Conservation (phyloP, 1,140 invertebrate species). For the Cydia amplana region DNA sequence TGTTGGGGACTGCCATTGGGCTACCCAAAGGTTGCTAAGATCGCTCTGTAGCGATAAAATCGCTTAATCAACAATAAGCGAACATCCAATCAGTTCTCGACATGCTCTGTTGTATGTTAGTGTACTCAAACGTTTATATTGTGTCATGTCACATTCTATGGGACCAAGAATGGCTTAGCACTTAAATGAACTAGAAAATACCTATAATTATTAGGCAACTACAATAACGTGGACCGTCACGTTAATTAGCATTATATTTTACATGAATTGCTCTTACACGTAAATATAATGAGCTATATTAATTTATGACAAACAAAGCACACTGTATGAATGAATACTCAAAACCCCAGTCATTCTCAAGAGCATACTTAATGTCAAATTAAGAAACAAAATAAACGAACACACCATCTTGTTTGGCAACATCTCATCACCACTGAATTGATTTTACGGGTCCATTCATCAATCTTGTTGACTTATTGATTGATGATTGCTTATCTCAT, state of each 20-base stretch:
- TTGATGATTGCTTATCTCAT: constrained; percentile 65
- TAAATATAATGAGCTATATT: background rate
- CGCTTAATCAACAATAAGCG: too few relatives aligned
- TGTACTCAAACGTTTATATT: too few relatives aligned
- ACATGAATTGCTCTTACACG: background rate
- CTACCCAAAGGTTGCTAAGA: too few relatives aligned
- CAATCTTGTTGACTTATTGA: constrained; percentile 74
- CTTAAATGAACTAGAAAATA: too few relatives aligned
- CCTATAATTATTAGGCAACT: background rate
- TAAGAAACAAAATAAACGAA: constrained; percentile 55
- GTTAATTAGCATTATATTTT: background rate
- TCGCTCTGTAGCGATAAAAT: too few relatives aligned
- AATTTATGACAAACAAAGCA: constrained; percentile 24
- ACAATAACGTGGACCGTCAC: background rate
- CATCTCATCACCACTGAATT: constrained; percentile 69
- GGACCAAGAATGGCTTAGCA: too few relatives aligned
- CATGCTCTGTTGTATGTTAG: too few relatives aligned
- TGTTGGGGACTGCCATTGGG: too few relatives aligned
- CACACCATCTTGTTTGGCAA: constrained; percentile 37
- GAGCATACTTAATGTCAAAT: constrained; percentile 71
- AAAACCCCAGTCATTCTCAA: constrained; percentile 45
- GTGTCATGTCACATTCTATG: too few relatives aligned
- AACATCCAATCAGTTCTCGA: too few relatives aligned
- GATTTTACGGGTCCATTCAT: constrained; percentile 68
- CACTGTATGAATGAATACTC: constrained; percentile 39